Conservation (phyloP, 2,888 invertebrate species). For the Pseudolycoriella hygida region DNA sequence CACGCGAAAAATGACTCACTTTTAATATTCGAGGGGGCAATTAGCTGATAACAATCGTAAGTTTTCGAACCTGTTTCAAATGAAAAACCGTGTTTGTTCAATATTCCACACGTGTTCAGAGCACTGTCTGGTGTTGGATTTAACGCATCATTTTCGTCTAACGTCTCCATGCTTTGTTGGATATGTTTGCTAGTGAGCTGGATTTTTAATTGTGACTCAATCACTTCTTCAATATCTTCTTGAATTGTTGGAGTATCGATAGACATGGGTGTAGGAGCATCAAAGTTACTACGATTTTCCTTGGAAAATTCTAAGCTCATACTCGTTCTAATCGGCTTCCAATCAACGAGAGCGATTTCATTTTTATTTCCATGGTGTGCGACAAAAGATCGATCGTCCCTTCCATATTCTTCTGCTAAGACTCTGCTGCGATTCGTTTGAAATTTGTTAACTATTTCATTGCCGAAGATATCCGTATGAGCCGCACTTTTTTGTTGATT, state of each 20-base stretch:
- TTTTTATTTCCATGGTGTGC: not conserved
- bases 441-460: slow-evolving; percentile 9
- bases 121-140: slow-evolving; percentile 17
- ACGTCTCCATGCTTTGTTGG: not conserved
- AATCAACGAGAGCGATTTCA: not conserved
- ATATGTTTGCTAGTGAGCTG: not conserved
- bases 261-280: not conserved
- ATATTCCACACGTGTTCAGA: slow-evolving; percentile 18
- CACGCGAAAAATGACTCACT: not conserved
- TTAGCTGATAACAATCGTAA: not conserved
- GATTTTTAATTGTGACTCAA: not conserved
- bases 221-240: not conserved
- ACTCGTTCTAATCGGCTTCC: not conserved
- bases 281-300: not conserved
- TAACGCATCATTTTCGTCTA: slow-evolving; percentile 3
- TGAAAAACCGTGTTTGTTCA: slow-evolving; percentile 16
- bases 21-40: not conserved
- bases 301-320: not conserved
- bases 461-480: not conserved
- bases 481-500: not conserved
- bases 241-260: not conserved
- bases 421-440: slow-evolving; percentile 17
- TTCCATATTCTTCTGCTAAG: slow-evolving; percentile 2
- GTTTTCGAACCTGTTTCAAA: slow-evolving; percentile 10
- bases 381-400: not conserved